phyloP scores from a whole-genome alignment of 2,888 invertebrate species.

The Trissonchulus latispiculum region DNA sequence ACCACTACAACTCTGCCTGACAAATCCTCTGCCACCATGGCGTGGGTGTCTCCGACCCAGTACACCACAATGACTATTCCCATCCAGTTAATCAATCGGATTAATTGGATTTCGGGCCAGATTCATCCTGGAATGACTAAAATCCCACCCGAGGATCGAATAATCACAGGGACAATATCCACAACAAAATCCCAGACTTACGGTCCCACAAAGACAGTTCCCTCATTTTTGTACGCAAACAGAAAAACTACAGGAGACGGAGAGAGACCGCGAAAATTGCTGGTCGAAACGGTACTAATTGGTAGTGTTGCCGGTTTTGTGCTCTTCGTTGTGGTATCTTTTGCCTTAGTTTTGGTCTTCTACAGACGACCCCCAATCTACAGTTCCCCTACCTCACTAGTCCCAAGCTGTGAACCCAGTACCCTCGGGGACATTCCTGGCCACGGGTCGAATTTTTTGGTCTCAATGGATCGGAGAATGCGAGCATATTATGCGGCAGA shows the following conservation, averaged over 20 bases:
- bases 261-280: background rate
- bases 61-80: background rate
- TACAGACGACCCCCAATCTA: background rate
- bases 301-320: background rate
- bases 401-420: background rate
- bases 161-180: background rate
- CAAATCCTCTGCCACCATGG: background rate
- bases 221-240: background rate
- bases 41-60: background rate
- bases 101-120: background rate
- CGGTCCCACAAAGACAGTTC: background rate
- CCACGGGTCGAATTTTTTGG: background rate
- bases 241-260: too few relatives aligned
- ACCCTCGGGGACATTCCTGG: background rate
- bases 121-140: background rate
- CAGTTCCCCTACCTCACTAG: background rate
- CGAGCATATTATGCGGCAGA: background rate
- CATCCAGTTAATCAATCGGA: background rate
- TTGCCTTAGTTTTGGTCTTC: background rate
- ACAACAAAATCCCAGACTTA: background rate
- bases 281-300: background rate
- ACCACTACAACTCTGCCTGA: background rate
- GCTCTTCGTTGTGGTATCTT: background rate
- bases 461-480: background rate
- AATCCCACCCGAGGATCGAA: background rate